Conservation (phyloP, 2,888 invertebrate genomes). For the Schizaphis graminum region DNA sequence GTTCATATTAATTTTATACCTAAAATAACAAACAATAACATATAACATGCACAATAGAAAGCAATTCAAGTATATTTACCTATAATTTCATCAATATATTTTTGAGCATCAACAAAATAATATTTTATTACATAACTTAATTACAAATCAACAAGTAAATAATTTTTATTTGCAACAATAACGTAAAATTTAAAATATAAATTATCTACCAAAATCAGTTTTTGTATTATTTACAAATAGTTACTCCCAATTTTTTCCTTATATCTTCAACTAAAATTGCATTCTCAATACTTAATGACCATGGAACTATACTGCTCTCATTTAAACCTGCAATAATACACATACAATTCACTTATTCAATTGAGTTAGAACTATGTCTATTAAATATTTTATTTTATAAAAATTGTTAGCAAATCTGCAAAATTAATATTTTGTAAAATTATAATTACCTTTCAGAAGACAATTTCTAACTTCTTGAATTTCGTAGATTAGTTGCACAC, state of each 20-base stretch:
- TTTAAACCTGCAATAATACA: constrained; percentile 32
- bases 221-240: not conserved
- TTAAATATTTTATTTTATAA: not conserved
- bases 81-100: not conserved
- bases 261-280: constrained; percentile 51
- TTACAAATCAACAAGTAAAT: not conserved
- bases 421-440: not conserved
- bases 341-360: not conserved
- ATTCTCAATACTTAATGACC: constrained; percentile 51
- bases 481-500: constrained; percentile 46
- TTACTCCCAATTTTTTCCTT: constrained; percentile 50
- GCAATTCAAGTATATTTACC: not conserved
- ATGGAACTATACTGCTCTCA: constrained; percentile 35
- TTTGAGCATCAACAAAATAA: not conserved
- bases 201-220: not conserved
- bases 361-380: not conserved
- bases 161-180: not conserved
- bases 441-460: constrained; percentile 35
- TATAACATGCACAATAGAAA: not conserved
- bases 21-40: not conserved
- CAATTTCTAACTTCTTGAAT: constrained; percentile 58
- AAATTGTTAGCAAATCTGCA: not conserved
- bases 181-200: not conserved
- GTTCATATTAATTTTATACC: not conserved
- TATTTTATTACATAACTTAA: not conserved